phyloP scores from a whole-genome alignment of 2,888 invertebrate genomes.

The Masnerella sp. region DNA sequence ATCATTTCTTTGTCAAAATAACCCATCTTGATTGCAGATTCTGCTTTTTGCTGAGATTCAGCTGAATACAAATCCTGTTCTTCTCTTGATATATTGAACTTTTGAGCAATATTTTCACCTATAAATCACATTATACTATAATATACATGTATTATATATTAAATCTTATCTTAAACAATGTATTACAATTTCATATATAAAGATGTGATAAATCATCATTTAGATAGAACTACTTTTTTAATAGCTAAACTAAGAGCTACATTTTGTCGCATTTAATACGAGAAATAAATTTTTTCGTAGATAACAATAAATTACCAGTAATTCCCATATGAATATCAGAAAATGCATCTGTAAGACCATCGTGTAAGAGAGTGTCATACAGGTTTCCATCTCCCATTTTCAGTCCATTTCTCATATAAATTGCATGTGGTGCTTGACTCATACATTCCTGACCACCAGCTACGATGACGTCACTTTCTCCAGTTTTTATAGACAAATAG shows the following conservation, averaged over 20 bases:
- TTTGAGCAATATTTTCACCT: constrained; percentile 88
- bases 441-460: constrained; percentile 92
- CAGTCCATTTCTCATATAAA: constrained; percentile 81
- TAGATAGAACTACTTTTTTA: too few species aligned
- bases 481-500: constrained; percentile 83
- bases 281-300: too few species aligned
- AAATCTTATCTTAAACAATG: too few species aligned
- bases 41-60: constrained; percentile 83
- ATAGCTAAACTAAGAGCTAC: too few species aligned
- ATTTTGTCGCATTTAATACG: too few species aligned
- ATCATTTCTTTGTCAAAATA: constrained; percentile 86
- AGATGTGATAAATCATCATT: too few species aligned
- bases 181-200: background rate
- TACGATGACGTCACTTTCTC: constrained; percentile 84
- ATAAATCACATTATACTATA: constrained; percentile 23
- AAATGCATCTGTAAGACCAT: constrained; percentile 88
- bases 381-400: constrained; percentile 84
- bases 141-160: background rate
- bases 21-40: constrained; percentile 81
- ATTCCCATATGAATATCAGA: constrained; percentile 87
- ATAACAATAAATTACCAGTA: constrained; percentile 80
- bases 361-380: constrained; percentile 83
- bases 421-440: constrained; percentile 86
- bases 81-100: constrained; percentile 82
- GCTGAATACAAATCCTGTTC: constrained; percentile 86